These are phyloP conservation scores for Petrocephalus microphthalmus DNA, from an alignment of 2,113 vertebrate genomes.

Conservation along the genomic window DNA sequence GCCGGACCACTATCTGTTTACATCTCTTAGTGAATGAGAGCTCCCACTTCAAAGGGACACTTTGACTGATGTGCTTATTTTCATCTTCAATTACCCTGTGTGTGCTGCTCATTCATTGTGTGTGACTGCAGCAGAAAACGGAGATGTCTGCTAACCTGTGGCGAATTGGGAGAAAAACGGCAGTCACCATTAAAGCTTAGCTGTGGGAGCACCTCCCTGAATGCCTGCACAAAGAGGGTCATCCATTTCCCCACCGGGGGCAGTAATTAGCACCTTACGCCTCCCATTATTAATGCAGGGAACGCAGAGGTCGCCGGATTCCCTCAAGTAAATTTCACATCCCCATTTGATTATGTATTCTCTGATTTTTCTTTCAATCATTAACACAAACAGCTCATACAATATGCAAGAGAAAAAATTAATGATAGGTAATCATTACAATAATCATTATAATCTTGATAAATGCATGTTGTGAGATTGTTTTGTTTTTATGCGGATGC, in stretches of 20 bases:
- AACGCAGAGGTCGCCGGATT: background rate
- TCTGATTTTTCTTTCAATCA: background rate
- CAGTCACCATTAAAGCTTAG: background rate
- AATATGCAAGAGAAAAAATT: background rate
- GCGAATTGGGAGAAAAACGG: background rate
- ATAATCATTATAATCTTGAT: background rate
- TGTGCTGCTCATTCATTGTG: constrained; percentile 15
- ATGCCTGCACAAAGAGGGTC: background rate
- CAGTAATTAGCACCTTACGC: constrained; percentile 12
- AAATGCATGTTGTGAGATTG: background rate
- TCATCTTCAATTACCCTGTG: constrained; percentile 11
- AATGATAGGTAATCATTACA: background rate
- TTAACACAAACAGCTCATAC: background rate
- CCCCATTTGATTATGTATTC: constrained; percentile 3
- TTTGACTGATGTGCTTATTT: constrained; percentile 17
- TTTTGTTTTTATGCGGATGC: background rate
- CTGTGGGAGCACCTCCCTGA: background rate
- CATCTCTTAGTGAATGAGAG: background rate
- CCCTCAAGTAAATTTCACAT: constrained; percentile 12
- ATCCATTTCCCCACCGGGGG: background rate
- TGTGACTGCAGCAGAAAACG: background rate
- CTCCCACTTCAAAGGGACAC: background rate
- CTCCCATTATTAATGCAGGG: background rate
- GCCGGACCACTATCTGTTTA: background rate
- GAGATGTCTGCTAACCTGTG: background rate